Evolutionary conservation across 1,140 invertebrate species (phyloP).

Genomic region (Drosophila lowei): DNA sequence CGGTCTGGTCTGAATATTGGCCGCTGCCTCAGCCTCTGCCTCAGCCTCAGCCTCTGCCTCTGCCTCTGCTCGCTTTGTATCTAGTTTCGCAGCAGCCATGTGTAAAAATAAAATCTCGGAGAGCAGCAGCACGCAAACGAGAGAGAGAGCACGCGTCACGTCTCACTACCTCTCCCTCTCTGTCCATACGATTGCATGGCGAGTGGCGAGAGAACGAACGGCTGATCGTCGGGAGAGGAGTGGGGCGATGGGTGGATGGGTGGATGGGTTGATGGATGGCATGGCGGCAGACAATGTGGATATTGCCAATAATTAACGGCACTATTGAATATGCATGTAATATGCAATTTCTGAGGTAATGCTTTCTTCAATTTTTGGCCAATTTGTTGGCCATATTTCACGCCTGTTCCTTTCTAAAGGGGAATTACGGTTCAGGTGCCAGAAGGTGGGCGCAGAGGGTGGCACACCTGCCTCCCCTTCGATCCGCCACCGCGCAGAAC

Average conservation of each 20-base stretch:
- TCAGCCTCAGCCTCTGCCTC: background rate
- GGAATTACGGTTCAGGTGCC: conserved; percentile 53
- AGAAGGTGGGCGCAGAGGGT: conserved; percentile 33
- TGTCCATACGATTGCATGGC: too few relatives aligned
- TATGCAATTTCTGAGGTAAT: conserved; percentile 45
- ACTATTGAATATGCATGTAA: conserved; percentile 60
- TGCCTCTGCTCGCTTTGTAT: conserved; percentile 53
- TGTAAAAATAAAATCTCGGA: conserved; percentile 78
- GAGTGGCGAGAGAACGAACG: background rate
- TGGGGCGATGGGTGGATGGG: background rate
- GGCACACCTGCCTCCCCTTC: conserved; percentile 51
- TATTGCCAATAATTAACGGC: conserved; percentile 59
- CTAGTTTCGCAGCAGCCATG: conserved; percentile 76
- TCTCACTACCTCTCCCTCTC: conserved; percentile 6
- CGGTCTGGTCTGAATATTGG: conserved; percentile 43
- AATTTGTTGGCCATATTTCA: conserved; percentile 49
- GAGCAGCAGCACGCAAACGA: conserved; percentile 14
- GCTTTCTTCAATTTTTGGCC: conserved; percentile 41
- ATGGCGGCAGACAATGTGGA: conserved; percentile 59
- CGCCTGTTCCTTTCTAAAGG: conserved; percentile 47
- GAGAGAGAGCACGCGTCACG: conserved; percentile 9
- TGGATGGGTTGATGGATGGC: conserved; percentile 17
- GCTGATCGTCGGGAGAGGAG: too few relatives aligned
- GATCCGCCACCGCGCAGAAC: too few relatives aligned
- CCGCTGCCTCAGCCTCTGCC: conserved; percentile 25